Evolutionary conservation across 2,113 vertebrate genomes (phyloP).

Genomic region (Loxodonta africana): DNA sequence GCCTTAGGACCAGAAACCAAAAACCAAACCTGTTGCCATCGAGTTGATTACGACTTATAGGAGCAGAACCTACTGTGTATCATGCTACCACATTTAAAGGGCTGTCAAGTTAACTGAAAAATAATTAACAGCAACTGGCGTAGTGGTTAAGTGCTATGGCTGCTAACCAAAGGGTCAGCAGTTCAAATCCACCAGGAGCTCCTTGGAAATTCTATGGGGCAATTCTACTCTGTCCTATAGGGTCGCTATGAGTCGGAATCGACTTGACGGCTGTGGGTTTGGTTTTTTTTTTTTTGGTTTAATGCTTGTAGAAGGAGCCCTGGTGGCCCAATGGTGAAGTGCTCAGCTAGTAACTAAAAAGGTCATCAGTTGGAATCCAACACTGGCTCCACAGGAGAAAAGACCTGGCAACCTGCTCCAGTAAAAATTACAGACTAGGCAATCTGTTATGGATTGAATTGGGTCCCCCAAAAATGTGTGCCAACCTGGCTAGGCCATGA

Average conservation of each 20-base stretch:
- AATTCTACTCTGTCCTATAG: no score
- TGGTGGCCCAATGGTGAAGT: no score
- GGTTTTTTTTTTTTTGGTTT: no score
- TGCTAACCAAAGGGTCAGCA: not conserved
- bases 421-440: not conserved
- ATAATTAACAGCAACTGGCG: not conserved
- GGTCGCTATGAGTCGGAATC: no score
- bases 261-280: no score
- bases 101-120: constrained; percentile 34
- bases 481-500: no score
- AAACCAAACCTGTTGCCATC: no score
- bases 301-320: no score
- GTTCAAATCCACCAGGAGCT: not conserved
- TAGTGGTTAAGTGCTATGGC: not conserved
- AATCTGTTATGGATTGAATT: no score
- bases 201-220: no score
- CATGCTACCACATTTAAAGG: constrained; percentile 7
- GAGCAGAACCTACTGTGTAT: not conserved
- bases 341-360: no score
- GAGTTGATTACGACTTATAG: not conserved
- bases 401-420: not conserved
- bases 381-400: not conserved
- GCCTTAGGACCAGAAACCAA: not conserved
- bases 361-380: not conserved
- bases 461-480: no score